Evolutionary conservation across 2,113 vertebrate species (phyloP).

Genomic region (Empidonax traillii): DNA sequence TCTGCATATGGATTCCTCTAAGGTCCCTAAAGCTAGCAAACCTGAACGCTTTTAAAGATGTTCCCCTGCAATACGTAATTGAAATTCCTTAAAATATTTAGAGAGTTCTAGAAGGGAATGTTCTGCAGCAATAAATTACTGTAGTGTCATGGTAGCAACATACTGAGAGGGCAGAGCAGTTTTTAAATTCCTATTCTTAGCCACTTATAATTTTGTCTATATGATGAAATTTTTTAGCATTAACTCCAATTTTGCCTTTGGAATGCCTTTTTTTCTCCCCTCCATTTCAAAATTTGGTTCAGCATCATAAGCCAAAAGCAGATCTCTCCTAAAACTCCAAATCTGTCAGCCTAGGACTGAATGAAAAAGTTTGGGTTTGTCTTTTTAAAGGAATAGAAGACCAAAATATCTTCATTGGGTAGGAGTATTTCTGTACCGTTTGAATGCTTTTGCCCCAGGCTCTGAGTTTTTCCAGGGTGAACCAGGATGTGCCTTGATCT

Average conservation of each 20-base stretch:
- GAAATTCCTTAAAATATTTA: constrained; percentile 63
- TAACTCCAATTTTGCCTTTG: not conserved
- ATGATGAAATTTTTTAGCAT: not conserved
- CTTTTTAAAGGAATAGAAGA: not conserved
- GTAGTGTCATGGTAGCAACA: not conserved
- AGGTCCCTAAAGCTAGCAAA: constrained; percentile 25
- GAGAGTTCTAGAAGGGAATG: constrained; percentile 31
- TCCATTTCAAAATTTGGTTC: not conserved
- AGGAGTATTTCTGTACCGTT: not conserved
- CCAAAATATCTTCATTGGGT: not conserved
- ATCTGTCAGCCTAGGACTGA: not conserved
- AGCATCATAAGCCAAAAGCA: not conserved
- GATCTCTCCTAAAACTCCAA: not conserved
- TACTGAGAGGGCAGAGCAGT: not conserved
- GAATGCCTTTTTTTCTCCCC: not conserved
- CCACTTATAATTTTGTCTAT: not conserved
- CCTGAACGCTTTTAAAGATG: not conserved
- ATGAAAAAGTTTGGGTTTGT: not conserved
- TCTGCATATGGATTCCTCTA: not conserved
- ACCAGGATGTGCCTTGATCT: not conserved
- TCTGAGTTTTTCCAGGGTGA: not conserved
- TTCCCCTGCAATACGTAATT: constrained; percentile 14
- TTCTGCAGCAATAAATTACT: constrained; percentile 52
- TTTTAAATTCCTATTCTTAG: constrained; percentile 16
- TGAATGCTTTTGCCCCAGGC: not conserved